phyloP scores from a whole-genome alignment of 2,113 vertebrate species.

The Gnathonemus echidnorhynchus region DNA sequence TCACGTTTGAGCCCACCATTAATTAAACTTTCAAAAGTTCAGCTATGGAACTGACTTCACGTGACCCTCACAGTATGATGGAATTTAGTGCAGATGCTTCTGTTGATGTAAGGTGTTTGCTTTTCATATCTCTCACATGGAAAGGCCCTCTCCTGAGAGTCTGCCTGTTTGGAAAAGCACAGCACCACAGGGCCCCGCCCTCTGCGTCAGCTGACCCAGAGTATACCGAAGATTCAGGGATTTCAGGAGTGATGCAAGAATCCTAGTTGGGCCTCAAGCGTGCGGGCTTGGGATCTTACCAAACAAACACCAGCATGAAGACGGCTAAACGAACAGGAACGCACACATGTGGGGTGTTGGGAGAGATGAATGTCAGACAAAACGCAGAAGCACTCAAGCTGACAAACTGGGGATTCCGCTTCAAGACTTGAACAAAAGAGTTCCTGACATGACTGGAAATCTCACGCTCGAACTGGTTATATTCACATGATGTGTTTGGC shows the following conservation, averaged over 20 bases:
- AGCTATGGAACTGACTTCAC: constrained; percentile 10
- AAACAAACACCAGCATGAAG: not conserved
- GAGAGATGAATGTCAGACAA: not conserved
- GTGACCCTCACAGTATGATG: not conserved
- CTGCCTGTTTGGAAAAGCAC: not conserved
- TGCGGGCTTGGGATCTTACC: not conserved
- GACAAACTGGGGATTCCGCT: not conserved
- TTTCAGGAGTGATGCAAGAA: not conserved
- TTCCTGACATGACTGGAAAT: not conserved
- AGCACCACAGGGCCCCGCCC: not conserved
- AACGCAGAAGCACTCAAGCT: not conserved
- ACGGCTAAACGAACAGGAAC: not conserved
- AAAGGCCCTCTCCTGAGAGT: not conserved
- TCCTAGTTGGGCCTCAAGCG: not conserved
- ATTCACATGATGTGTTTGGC: not conserved
- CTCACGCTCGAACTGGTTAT: not conserved
- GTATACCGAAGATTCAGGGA: not conserved
- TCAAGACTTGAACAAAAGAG: not conserved
- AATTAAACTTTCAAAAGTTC: constrained; percentile 19
- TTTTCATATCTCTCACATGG: not conserved
- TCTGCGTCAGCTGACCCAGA: not conserved
- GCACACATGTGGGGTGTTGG: not conserved
- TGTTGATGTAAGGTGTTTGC: not conserved
- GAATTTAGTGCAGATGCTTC: not conserved
- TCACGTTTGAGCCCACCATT: not conserved